A percentile compares a stretch with the other conserved stretches of the same genome.
Evolutionary conservation across 2,888 invertebrate genomes (phyloP).

Genomic region (Drosophila mercatorum): DNA sequence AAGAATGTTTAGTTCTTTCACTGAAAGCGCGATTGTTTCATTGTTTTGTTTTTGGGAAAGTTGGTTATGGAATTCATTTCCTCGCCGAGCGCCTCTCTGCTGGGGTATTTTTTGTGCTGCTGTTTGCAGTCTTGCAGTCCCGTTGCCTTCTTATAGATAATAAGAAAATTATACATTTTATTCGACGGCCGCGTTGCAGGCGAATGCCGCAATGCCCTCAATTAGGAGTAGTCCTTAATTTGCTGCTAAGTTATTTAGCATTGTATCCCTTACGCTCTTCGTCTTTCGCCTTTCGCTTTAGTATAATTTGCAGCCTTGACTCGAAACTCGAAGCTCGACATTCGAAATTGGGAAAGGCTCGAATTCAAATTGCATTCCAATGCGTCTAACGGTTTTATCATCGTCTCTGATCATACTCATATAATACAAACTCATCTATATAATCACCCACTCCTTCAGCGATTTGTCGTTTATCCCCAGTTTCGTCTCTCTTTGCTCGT

Average conservation of each 20-base stretch:
- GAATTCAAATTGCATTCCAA: conserved; percentile 69
- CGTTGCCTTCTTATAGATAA: conserved; percentile 71
- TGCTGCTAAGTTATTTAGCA: conserved; percentile 75
- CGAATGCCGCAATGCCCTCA: conserved; percentile 77
- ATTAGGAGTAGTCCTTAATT: conserved; percentile 75
- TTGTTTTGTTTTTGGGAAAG: conserved; percentile 64
- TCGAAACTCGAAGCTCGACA: conserved; percentile 16
- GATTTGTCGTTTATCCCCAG: conserved; percentile 68
- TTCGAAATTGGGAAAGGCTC: conserved; percentile 8
- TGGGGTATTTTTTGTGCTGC: conserved; percentile 20
- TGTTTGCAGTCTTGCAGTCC: conserved; percentile 40
- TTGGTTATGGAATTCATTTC: conserved; percentile 78
- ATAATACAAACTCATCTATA: conserved; percentile 25
- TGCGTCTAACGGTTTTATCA: conserved; percentile 76
- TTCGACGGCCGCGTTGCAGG: conserved; percentile 49
- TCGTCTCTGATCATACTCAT: conserved; percentile 38
- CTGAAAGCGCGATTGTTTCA: conserved; percentile 12
- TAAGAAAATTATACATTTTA: conserved; percentile 81
- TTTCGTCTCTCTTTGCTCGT: conserved; percentile 14
- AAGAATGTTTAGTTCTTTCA: not conserved
- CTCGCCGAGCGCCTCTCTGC: not conserved
- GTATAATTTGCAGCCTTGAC: conserved; percentile 63
- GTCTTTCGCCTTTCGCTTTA: not conserved
- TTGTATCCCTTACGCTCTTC: conserved; percentile 23
- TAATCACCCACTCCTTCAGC: conserved; percentile 58